Conservation (phyloP, 1,140 invertebrate species). For the Ostrea denselamellosa region DNA sequence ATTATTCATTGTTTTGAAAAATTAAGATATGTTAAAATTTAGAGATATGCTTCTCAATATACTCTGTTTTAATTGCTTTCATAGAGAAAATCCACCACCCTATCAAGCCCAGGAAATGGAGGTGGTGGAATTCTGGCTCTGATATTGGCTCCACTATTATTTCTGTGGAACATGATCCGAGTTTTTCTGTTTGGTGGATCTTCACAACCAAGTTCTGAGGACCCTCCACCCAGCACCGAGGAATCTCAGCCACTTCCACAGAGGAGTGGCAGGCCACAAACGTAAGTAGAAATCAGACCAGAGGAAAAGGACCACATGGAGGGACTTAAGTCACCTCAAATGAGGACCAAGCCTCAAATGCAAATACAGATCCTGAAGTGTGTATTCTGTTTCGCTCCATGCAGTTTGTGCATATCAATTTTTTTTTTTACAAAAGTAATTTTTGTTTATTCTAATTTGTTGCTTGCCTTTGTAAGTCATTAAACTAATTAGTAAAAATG, state of each 20-base stretch:
- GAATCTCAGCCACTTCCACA: conserved; percentile 33
- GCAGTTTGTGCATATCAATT: too few species aligned
- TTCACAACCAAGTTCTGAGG: conserved; percentile 35
- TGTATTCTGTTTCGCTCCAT: too few species aligned
- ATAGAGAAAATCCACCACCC: conserved; percentile 28
- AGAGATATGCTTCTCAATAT: too few species aligned
- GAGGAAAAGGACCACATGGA: not conserved
- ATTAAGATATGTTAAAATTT: too few species aligned
- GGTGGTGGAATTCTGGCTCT: conserved; percentile 59
- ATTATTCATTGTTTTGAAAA: too few species aligned
- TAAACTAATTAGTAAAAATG: too few species aligned
- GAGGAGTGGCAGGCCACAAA: conserved; percentile 57
- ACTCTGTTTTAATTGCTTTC: conserved; percentile 47
- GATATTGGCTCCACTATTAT: conserved; percentile 64
- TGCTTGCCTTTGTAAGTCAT: too few species aligned
- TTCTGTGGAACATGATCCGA: conserved; percentile 66
- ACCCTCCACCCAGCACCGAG: conserved; percentile 27
- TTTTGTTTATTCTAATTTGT: too few species aligned
- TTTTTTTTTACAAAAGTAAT: too few species aligned
- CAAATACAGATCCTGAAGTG: not conserved
- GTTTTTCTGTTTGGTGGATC: conserved; percentile 61
- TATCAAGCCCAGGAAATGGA: conserved; percentile 29
- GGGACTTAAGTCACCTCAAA: not conserved
- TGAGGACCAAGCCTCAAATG: not conserved
- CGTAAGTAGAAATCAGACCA: conserved; percentile 48